phyloP scores from a whole-genome alignment of 2,797 vertebrate species.

The Bryconaethiops microstoma region DNA sequence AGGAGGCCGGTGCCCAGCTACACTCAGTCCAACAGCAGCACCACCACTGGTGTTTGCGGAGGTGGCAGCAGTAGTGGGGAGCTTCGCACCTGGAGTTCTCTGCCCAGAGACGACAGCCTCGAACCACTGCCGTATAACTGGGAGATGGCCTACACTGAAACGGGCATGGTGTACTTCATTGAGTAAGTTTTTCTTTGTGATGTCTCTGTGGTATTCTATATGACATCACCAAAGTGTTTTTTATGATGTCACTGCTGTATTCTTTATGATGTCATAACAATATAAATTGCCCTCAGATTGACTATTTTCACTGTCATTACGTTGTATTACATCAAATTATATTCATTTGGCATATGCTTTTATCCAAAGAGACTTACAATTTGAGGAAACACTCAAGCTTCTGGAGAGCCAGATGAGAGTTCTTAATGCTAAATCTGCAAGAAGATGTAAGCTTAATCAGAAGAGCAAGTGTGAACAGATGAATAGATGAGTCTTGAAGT shows the following conservation, averaged over 20 bases:
- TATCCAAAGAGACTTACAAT: too few relatives aligned
- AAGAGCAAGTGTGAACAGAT: too few relatives aligned
- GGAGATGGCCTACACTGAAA: constrained; percentile 99
- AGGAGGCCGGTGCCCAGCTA: constrained; percentile 94
- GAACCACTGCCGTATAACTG: constrained; percentile 94
- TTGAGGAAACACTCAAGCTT: too few relatives aligned
- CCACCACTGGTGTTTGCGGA: constrained; percentile 40
- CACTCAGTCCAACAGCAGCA: constrained; percentile 84
- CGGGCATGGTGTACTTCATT: constrained; percentile 98
- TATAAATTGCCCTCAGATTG: neutral
- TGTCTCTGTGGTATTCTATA: neutral
- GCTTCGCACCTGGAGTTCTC: constrained; percentile 83
- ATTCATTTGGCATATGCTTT: too few relatives aligned
- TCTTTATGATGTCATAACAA: neutral
- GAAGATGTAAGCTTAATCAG: too few relatives aligned
- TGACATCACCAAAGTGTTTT: neutral
- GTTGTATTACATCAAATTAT: too few relatives aligned
- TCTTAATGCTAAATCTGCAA: too few relatives aligned
- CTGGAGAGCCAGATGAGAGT: too few relatives aligned
- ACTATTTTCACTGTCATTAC: too few relatives aligned
- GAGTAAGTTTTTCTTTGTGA: constrained; percentile 87
- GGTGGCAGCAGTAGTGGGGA: constrained; percentile 79
- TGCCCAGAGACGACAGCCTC: constrained; percentile 89
- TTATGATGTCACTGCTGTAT: neutral
- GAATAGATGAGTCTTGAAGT: too few relatives aligned